Base-by-base conservation (phyloP, 2,888 invertebrate genomes). In the Metalampra italica region DNA sequence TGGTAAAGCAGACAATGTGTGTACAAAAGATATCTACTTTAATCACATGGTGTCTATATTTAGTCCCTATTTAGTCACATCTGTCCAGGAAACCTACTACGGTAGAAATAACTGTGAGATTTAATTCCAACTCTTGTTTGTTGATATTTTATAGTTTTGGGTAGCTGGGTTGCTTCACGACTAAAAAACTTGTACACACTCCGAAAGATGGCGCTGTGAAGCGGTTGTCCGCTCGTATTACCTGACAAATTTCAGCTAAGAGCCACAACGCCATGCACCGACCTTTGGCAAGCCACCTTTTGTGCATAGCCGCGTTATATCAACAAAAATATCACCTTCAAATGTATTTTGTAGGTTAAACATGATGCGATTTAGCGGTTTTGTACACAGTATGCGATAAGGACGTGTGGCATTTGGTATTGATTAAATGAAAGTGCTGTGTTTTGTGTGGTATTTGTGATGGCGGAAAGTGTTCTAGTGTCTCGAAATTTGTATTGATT, bases 261-360 rank as follows among this genome's bases (percentile, higher is more conserved):
- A 41, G 50, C 48, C 46, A 22, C 52, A 49, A 50, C 60, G 41
- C 56, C 64, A 53, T 56, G 53, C 60, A 59, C 51, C 59, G 62
- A 64, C 61, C 56, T 64, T 62, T 54, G 50, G 50, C 47, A 41
- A 52, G 49, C 46, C 42, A 61, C 42, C 71, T 60, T 55, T 43
- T 55, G 72, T 55, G 48, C 56, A 11, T 38, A 64, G 69, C 56
- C 69, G 82, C 53, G 62, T 85, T 71, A 86, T 86, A 89, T 86
- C 88, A 89, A 89, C 88, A 89, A 87, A 84, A 87, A 82, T 89
- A 88, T 89, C 89, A 89, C 89, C 89, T 89, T 89, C 89, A 89
- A 86, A 87, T 69, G 75, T 78, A 80, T 86, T 84, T 87, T 89
- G 89, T 89, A 89, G 89, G 89, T 89, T 88, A 89, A 86, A 89